These are phyloP conservation scores for Scaptomyza parva DNA, from an alignment of 2,888 invertebrate genomes.

Conservation along the genomic window DNA sequence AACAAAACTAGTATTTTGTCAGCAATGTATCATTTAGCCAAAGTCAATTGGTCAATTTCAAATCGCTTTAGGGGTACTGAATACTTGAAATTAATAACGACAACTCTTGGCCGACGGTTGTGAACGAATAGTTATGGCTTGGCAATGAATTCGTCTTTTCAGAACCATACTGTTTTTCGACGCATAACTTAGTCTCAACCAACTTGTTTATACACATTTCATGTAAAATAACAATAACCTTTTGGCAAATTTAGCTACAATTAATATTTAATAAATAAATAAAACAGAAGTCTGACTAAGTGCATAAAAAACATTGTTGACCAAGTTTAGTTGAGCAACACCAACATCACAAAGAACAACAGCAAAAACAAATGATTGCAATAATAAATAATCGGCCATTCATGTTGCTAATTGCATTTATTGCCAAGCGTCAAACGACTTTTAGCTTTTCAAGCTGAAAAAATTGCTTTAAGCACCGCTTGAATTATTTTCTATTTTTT, in stretches of 20 bases:
- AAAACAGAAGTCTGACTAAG: conserved; percentile 29
- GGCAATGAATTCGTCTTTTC: too few species aligned
- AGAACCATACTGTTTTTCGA: too few species aligned
- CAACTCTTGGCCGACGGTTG: too few species aligned
- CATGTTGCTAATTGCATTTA: conserved; percentile 66
- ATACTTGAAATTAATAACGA: too few species aligned
- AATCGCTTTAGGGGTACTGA: too few species aligned
- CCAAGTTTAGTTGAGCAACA: conserved; percentile 25
- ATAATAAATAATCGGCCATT: conserved; percentile 67
- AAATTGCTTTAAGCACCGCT: conserved; percentile 45
- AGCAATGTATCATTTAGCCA: too few species aligned
- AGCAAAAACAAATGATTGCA: conserved; percentile 14
- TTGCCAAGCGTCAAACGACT: conserved; percentile 31
- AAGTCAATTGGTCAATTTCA: too few species aligned
- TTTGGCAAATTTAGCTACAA: conserved; percentile 14
- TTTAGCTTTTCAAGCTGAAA: conserved; percentile 13
- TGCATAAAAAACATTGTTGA: conserved; percentile 30
- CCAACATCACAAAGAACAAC: conserved; percentile 3
- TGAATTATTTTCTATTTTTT: conserved; percentile 65
- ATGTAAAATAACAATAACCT: neutral
- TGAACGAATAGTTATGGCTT: too few species aligned
- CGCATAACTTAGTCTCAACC: too few species aligned
- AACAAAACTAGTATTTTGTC: too few species aligned
- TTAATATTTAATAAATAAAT: conserved; percentile 42
- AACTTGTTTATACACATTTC: too few species aligned